These are phyloP conservation scores for Drosophila repleta DNA, from an alignment of 1,140 invertebrate genomes.

Conservation along the genomic window DNA sequence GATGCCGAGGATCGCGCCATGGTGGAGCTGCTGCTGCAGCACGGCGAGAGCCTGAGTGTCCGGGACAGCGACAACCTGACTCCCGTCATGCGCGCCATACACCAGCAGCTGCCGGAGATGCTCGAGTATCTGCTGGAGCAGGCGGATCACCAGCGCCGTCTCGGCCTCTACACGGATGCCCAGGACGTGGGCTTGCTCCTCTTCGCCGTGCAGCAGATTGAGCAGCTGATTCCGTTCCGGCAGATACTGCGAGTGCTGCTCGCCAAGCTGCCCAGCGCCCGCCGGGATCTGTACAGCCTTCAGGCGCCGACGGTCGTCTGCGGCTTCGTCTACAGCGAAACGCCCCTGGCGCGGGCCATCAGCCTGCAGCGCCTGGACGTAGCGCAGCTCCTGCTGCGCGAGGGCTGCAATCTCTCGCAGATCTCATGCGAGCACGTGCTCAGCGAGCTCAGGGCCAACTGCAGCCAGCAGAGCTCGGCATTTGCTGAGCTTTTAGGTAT, in stretches of 20 bases:
- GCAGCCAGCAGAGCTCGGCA: slow-evolving; percentile 21
- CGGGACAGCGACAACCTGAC: slow-evolving; percentile 86
- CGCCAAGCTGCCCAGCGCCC: slow-evolving; percentile 62
- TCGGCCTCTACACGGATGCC: slow-evolving; percentile 49
- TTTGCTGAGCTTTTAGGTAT: slow-evolving; percentile 66
- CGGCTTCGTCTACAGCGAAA: slow-evolving; percentile 83
- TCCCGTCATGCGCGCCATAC: slow-evolving; percentile 87
- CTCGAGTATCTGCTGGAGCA: slow-evolving; percentile 84
- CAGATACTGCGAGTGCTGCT: slow-evolving; percentile 84
- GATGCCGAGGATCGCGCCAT: slow-evolving; percentile 84
- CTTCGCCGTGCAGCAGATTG: slow-evolving; percentile 84
- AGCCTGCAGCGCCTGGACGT: slow-evolving; percentile 82
- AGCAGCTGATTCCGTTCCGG: slow-evolving; percentile 76
- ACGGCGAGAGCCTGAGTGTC: slow-evolving; percentile 85
- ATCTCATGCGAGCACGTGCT: slow-evolving; percentile 60
- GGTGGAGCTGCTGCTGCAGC: slow-evolving; percentile 83
- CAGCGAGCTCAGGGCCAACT: slow-evolving; percentile 48
- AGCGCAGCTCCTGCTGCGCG: slow-evolving; percentile 84
- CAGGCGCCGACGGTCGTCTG: slow-evolving; percentile 53
- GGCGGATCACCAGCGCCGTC: slow-evolving; percentile 71
- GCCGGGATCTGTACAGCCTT: slow-evolving; percentile 53
- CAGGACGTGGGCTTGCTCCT: slow-evolving; percentile 83
- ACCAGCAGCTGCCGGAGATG: slow-evolving; percentile 85
- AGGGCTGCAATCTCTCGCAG: slow-evolving; percentile 84
- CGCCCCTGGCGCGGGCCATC: slow-evolving; percentile 85